Evolutionary conservation across 2,888 invertebrate species (phyloP).

Genomic region (Cryptocephalus moraei): DNA sequence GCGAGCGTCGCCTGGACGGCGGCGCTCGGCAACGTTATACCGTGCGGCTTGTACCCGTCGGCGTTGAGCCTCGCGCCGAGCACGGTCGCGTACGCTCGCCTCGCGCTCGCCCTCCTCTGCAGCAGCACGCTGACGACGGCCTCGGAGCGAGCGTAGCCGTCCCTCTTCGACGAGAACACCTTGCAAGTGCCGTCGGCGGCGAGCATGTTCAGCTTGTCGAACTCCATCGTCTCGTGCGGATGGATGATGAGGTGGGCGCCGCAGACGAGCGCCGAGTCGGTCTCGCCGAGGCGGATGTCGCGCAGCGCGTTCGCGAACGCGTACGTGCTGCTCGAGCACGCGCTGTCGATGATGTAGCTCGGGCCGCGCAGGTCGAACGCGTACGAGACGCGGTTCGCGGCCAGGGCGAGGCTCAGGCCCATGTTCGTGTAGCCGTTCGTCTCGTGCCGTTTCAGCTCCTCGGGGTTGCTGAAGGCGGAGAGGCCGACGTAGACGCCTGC

Average conservation of each 20-base stretch:
- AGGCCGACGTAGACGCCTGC: conserved; percentile 9
- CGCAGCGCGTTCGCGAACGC: conserved; percentile 74
- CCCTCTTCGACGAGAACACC: conserved; percentile 74
- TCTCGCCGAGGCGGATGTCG: conserved; percentile 65
- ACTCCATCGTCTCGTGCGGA: conserved; percentile 81
- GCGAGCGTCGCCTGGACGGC: background rate
- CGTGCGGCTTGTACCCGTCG: background rate
- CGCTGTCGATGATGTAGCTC: conserved; percentile 80
- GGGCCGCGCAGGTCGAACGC: conserved; percentile 83
- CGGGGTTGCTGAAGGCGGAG: conserved; percentile 4
- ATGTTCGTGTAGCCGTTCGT: conserved; percentile 3
- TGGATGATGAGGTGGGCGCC: conserved; percentile 77
- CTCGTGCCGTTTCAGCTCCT: conserved; percentile 2
- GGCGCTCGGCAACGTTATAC: background rate
- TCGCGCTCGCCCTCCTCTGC: conserved; percentile 49
- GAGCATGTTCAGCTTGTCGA: conserved; percentile 67
- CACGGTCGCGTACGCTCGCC: conserved; percentile 8
- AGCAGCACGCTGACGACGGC: conserved; percentile 59
- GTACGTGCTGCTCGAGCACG: conserved; percentile 83
- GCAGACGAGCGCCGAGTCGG: conserved; percentile 82
- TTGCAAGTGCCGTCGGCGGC: conserved; percentile 71
- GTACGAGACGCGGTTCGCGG: conserved; percentile 81
- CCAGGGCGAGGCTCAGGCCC: conserved; percentile 56
- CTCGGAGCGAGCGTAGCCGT: conserved; percentile 75
- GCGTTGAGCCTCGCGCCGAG: background rate